Evolutionary conservation across 1,140 invertebrate genomes (phyloP).

Genomic region (Camponotus floridanus): DNA sequence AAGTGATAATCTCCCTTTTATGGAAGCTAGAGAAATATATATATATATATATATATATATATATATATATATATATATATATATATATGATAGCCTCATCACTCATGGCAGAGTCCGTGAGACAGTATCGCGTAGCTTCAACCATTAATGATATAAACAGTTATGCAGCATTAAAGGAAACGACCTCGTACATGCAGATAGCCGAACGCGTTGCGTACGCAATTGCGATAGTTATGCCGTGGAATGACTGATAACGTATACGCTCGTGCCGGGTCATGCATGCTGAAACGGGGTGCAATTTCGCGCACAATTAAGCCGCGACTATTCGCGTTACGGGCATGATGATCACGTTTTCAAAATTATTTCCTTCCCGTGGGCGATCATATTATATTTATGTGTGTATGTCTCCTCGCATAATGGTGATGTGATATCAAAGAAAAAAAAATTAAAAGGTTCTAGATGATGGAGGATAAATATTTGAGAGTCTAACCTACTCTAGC

Average conservation of each 20-base stretch:
- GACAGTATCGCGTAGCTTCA: constrained; percentile 44
- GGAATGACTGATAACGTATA: constrained; percentile 59
- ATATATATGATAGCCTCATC: constrained; percentile 20
- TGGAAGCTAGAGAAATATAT: not conserved
- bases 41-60: not conserved
- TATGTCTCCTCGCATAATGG: not conserved
- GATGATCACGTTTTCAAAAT: constrained; percentile 23
- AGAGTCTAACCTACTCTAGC: too few species aligned
- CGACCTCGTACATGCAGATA: constrained; percentile 41
- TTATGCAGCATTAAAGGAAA: constrained; percentile 42
- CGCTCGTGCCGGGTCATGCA: constrained; percentile 35
- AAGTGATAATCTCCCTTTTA: constrained; percentile 32
- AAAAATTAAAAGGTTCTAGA: not conserved
- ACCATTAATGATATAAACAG: constrained; percentile 53
- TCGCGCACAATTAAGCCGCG: constrained; percentile 37
- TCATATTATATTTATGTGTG: not conserved
- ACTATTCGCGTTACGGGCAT: not conserved
- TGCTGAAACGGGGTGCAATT: constrained; percentile 38
- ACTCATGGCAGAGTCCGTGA: constrained; percentile 23
- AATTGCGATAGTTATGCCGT: constrained; percentile 38
- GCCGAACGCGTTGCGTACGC: constrained; percentile 35
- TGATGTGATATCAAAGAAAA: constrained; percentile 4
- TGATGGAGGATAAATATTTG: not conserved
- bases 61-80: not conserved
- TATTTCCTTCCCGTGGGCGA: not conserved